These are phyloP conservation scores for Corythaeola cristata DNA, from an alignment of 2,113 vertebrate species.

Conservation along the genomic window DNA sequence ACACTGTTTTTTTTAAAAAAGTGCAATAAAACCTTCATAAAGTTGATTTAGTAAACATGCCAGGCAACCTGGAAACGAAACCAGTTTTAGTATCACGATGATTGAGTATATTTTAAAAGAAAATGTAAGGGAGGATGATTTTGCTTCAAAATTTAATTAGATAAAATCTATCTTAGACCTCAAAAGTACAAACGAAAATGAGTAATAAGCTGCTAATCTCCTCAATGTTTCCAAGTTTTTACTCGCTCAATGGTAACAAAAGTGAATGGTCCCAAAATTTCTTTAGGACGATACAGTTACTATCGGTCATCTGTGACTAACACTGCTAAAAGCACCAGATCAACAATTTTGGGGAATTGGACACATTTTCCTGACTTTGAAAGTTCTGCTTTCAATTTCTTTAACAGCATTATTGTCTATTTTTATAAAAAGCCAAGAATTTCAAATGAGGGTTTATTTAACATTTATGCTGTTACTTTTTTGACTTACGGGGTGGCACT, in stretches of 20 bases:
- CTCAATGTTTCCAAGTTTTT: neutral
- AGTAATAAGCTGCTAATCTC: neutral
- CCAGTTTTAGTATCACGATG: neutral
- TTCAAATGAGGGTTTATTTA: neutral
- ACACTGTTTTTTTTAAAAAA: neutral
- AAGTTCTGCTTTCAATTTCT: neutral
- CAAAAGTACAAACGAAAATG: neutral
- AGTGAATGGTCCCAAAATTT: neutral
- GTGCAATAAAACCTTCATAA: neutral
- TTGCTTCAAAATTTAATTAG: neutral
- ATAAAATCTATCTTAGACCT: neutral
- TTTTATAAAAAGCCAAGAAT: neutral
- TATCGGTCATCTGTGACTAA: neutral
- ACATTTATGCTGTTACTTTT: accelerated
- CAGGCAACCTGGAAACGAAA: neutral
- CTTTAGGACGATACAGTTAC: neutral
- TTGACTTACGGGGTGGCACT: neutral
- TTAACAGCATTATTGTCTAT: neutral
- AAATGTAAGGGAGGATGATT: neutral
- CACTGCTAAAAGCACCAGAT: neutral
- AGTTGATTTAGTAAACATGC: neutral
- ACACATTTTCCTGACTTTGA: neutral
- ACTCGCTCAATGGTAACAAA: neutral
- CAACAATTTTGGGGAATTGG: neutral
- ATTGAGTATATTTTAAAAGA: neutral